These are phyloP conservation scores for Acronicta alni DNA, from an alignment of 2,888 invertebrate species.

Conservation along the genomic window DNA sequence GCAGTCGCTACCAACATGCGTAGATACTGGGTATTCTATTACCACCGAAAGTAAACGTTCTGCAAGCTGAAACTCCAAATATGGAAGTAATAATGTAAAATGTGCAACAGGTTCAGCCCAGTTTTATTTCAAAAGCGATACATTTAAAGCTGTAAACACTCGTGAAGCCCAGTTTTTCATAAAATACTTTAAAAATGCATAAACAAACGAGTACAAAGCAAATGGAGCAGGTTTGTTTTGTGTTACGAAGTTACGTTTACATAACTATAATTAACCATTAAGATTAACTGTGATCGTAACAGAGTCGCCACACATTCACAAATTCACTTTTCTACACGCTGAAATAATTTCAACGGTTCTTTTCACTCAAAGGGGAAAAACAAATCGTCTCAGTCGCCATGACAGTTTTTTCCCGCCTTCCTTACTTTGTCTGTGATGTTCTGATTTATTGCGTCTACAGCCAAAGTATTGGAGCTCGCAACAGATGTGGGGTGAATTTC, in stretches of 20 bases:
- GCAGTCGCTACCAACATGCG: too few relatives aligned
- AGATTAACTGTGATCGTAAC: conserved; percentile 21
- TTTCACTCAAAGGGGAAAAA: conserved; percentile 52
- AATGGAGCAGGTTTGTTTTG: conserved; percentile 28
- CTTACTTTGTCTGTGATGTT: conserved; percentile 40
- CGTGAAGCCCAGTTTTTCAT: conserved; percentile 6
- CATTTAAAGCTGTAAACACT: conserved; percentile 1
- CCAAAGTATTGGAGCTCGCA: conserved; percentile 26
- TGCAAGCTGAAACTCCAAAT: too few relatives aligned
- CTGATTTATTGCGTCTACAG: conserved; percentile 53
- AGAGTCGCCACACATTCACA: conserved; percentile 29
- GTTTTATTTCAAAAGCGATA: conserved; percentile 1
- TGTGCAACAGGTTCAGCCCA: background rate
- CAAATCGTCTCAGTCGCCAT: conserved; percentile 53
- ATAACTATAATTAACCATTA: conserved; percentile 41
- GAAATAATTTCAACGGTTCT: conserved; percentile 48
- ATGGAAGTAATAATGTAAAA: background rate
- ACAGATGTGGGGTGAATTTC: conserved; percentile 34
- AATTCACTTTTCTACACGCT: conserved; percentile 40
- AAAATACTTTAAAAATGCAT: conserved; percentile 2
- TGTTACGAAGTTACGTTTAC: conserved; percentile 17
- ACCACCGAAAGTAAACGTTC: too few relatives aligned
- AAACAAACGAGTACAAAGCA: conserved; percentile 24
- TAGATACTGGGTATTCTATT: too few relatives aligned
- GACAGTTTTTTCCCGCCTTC: conserved; percentile 52